These are phyloP conservation scores for Eublepharis macularius DNA, from an alignment of 2,113 vertebrate species.

Conservation along the genomic window DNA sequence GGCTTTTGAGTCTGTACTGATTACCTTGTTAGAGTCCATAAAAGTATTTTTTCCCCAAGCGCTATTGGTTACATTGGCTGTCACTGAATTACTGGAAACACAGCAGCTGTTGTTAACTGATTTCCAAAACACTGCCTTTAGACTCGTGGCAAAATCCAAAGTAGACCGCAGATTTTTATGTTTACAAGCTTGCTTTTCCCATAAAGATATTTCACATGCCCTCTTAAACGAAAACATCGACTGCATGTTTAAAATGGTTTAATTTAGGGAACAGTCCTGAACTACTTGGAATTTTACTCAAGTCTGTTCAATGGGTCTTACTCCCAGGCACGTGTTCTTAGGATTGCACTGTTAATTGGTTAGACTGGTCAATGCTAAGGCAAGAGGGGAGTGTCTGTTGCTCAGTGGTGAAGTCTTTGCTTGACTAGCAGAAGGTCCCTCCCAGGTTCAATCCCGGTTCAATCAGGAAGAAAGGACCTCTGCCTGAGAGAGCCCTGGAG, in stretches of 20 bases:
- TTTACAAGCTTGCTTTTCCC: neutral
- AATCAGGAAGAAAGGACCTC: no score
- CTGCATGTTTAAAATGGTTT: neutral
- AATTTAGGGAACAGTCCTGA: neutral
- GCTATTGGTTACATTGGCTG: neutral
- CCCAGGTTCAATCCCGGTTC: no score
- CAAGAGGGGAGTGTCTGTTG: no score
- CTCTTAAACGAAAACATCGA: neutral
- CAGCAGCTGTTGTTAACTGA: neutral
- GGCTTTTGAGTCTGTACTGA: neutral
- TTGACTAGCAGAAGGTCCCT: no score
- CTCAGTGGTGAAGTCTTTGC: no score
- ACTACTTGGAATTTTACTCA: neutral
- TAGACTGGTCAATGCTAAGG: no score
- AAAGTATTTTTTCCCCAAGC: neutral
- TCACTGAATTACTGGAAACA: neutral
- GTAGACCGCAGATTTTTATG: neutral
- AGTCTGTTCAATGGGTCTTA: neutral
- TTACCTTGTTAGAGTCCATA: neutral
- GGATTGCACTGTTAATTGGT: no score
- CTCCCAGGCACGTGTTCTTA: neutral
- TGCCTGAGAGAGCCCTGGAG: no score
- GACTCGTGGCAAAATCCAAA: neutral
- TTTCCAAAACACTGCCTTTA: neutral
- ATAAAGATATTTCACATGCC: no score